Evolutionary conservation across 1,140 invertebrate species (phyloP).

Genomic region (Plutomurus gul): DNA sequence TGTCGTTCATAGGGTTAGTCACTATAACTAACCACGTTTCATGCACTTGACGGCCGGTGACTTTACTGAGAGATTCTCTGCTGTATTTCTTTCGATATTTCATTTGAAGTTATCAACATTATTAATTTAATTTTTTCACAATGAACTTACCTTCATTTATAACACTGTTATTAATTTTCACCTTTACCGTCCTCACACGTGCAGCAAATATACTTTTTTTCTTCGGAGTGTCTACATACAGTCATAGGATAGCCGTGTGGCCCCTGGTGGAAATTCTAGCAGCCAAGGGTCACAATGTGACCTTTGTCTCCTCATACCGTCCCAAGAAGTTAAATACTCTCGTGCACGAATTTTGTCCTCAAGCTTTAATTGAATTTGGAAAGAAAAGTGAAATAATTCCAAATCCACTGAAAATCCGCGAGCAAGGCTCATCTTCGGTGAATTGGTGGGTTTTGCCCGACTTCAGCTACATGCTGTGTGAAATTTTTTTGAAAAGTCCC

Average conservation of each 20-base stretch:
- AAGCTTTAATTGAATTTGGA: not conserved
- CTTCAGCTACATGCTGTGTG: not conserved
- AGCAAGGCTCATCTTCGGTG: not conserved
- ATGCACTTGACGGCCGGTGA: too few species aligned
- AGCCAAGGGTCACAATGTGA: slow-evolving; percentile 41
- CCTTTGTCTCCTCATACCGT: slow-evolving; percentile 31
- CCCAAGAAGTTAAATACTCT: slow-evolving; percentile 31
- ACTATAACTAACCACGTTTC: too few species aligned
- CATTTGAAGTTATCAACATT: too few species aligned
- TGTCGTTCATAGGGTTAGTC: too few species aligned
- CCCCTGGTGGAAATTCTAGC: slow-evolving; percentile 41
- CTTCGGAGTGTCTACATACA: slow-evolving; percentile 44
- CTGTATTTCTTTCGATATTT: too few species aligned
- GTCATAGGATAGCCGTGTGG: slow-evolving; percentile 36
- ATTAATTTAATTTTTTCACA: too few species aligned
- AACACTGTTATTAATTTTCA: not conserved
- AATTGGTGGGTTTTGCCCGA: not conserved
- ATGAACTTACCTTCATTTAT: too few species aligned
- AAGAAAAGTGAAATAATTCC: not conserved
- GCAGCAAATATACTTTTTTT: slow-evolving; percentile 42
- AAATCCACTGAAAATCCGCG: not conserved
- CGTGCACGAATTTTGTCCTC: not conserved
- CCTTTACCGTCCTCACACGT: not conserved
- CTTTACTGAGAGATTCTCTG: too few species aligned
- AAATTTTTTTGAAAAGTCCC: not conserved